phyloP scores from a whole-genome alignment of 2,113 vertebrate species.

The Vombatus ursinus region DNA sequence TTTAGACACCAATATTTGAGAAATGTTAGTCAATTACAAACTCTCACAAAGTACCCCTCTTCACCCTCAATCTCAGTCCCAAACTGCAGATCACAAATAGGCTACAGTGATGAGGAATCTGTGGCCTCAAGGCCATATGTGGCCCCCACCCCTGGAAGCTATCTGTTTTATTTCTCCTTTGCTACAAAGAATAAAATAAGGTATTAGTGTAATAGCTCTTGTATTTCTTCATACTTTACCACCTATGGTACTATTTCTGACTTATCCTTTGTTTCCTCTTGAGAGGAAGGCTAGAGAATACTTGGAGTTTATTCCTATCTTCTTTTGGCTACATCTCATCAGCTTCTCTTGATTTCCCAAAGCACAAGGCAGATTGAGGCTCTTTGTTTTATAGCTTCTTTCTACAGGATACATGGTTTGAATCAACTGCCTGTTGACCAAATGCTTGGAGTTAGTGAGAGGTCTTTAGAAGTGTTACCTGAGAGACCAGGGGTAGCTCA shows the following conservation, averaged over 20 bases:
- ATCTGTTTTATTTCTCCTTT: not conserved
- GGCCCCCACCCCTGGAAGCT: not conserved
- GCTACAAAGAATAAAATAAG: not conserved
- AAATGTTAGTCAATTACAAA: not conserved
- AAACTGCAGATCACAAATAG: not conserved
- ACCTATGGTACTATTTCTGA: not conserved
- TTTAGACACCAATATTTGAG: constrained; percentile 7
- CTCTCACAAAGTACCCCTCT: not conserved
- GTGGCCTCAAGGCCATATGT: too few species aligned
- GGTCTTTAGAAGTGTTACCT: not conserved
- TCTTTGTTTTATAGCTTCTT: not conserved
- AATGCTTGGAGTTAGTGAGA: not conserved
- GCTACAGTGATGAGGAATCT: not conserved
- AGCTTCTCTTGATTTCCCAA: not conserved
- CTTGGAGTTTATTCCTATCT: not conserved
- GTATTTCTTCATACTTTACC: not conserved
- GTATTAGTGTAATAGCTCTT: not conserved
- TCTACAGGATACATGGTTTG: not conserved
- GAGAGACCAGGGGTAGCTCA: not conserved
- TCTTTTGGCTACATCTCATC: not conserved
- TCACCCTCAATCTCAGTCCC: not conserved
- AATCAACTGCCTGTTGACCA: not conserved
- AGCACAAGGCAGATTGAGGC: not conserved
- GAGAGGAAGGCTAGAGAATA: not conserved
- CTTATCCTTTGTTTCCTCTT: not conserved